Conservation (phyloP, 2,888 invertebrate genomes). For the Blera fallax region DNA sequence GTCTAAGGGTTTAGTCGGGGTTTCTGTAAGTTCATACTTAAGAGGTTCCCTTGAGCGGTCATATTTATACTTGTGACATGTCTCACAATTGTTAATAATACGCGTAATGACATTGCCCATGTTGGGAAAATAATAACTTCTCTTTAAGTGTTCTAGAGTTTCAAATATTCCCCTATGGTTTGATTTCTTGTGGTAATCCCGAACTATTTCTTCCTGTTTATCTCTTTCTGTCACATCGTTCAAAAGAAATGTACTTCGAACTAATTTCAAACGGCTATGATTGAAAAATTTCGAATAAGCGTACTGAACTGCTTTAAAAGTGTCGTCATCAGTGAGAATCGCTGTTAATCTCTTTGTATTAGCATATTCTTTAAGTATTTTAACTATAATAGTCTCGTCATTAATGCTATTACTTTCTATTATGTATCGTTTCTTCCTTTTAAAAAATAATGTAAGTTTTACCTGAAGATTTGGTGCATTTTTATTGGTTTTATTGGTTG, state of each 20-base stretch:
- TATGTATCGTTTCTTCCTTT: background rate
- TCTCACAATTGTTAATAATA: conserved; percentile 46
- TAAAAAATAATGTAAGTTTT: background rate
- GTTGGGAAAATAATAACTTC: conserved; percentile 42
- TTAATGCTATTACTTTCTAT: background rate
- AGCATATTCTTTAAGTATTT: background rate
- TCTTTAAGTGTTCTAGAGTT: conserved; percentile 19
- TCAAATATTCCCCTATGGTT: conserved; percentile 45
- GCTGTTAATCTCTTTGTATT: conserved; percentile 30
- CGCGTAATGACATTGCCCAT: conserved; percentile 26
- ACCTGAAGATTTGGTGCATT: background rate
- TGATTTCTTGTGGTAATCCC: conserved; percentile 6
- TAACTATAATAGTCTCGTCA: background rate
- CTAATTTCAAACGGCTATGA: too few relatives aligned
- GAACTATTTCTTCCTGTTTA: conserved; percentile 20
- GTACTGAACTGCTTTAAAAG: conserved; percentile 27
- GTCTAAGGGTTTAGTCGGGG: conserved; percentile 41
- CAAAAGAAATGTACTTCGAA: background rate
- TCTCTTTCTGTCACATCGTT: conserved; percentile 17
- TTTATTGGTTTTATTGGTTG: background rate
- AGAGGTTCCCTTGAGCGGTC: conserved; percentile 51
- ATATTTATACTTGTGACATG: conserved; percentile 57
- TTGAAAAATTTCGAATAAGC: too few relatives aligned
- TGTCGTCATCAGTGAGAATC: conserved; percentile 1
- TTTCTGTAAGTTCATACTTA: conserved; percentile 42